Evolutionary conservation across 2,888 invertebrate species (phyloP).

Genomic region (Hemistola chrysoprasaria): DNA sequence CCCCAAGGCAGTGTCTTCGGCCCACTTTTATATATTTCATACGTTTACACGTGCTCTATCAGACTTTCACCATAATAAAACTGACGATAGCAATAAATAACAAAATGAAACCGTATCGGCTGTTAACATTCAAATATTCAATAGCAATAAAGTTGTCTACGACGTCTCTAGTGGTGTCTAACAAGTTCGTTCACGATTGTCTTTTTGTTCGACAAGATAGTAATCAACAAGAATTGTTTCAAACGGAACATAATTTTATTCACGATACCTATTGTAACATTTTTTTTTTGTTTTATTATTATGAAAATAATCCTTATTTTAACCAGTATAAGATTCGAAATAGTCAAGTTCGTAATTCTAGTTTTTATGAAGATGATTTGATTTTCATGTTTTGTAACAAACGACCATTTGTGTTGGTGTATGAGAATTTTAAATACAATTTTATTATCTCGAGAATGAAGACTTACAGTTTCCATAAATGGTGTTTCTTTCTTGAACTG

Average conservation of each 20-base stretch:
- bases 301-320: constrained; percentile 6
- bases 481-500: constrained; percentile 20
- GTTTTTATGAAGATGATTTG: constrained; percentile 30
- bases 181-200: constrained; percentile 34
- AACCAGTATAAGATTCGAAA: constrained; percentile 16
- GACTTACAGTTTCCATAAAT: constrained; percentile 29
- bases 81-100: constrained; percentile 28
- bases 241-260: constrained; percentile 32
- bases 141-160: constrained; percentile 33
- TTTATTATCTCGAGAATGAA: constrained; percentile 30
- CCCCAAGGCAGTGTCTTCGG: constrained; percentile 39
- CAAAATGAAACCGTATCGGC: constrained; percentile 26
- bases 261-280: constrained; percentile 29
- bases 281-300: constrained; percentile 15
- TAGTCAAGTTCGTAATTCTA: constrained; percentile 5
- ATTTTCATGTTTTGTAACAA: constrained; percentile 32
- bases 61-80: constrained; percentile 27
- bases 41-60: constrained; percentile 27
- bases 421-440: constrained; percentile 25
- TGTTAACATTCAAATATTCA: constrained; percentile 30
- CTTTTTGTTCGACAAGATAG: constrained; percentile 42
- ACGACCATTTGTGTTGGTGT: constrained; percentile 21
- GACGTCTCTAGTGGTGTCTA: constrained; percentile 29
- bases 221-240: constrained; percentile 39
- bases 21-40: constrained; percentile 31